Evolutionary conservation across 30 jellyfish, hydroid and myxozoan species (phyloP).

Genomic region (Sanderia malayensis): DNA sequence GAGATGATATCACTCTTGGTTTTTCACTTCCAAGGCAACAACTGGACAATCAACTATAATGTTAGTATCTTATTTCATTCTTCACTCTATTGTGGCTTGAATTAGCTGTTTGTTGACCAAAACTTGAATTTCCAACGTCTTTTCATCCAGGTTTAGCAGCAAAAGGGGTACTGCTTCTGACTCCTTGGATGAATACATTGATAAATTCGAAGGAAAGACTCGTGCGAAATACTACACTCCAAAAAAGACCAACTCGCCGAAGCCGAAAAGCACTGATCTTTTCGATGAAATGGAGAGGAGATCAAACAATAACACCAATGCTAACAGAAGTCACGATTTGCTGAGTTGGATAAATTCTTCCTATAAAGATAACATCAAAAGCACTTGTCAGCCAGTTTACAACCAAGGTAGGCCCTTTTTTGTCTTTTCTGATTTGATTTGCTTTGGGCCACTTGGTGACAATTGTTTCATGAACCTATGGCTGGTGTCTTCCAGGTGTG

Average conservation of each 20-base stretch:
- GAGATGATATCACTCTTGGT: too few species aligned
- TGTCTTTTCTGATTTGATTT: background rate
- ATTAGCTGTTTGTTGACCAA: background rate
- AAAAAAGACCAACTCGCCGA: conserved; percentile 40
- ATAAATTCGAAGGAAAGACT: conserved; percentile 55
- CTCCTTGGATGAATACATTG: conserved; percentile 60
- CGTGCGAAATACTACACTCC: conserved; percentile 40
- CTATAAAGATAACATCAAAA: conserved; percentile 36
- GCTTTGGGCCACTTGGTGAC: background rate
- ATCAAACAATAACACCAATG: conserved; percentile 16
- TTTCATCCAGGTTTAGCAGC: too few species aligned
- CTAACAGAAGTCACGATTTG: conserved; percentile 6
- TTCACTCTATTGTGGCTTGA: conserved; percentile 26
- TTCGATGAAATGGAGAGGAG: conserved; percentile 20
- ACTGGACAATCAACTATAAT: conserved; percentile 16
- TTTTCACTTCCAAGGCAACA: conserved; percentile 10
- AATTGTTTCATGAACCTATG: background rate
- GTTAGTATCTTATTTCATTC: background rate
- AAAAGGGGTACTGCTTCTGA: conserved; percentile 68
- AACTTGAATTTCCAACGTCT: too few species aligned
- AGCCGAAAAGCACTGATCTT: conserved; percentile 12
- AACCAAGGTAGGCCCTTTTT: background rate
- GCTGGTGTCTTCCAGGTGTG: background rate
- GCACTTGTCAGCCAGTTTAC: conserved; percentile 65
- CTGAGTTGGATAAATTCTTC: conserved; percentile 53